A percentile compares a stretch with the other conserved stretches of the same genome.
Conservation (phyloP, 2,888 invertebrate genomes). For the Coecobrya sp. region DNA sequence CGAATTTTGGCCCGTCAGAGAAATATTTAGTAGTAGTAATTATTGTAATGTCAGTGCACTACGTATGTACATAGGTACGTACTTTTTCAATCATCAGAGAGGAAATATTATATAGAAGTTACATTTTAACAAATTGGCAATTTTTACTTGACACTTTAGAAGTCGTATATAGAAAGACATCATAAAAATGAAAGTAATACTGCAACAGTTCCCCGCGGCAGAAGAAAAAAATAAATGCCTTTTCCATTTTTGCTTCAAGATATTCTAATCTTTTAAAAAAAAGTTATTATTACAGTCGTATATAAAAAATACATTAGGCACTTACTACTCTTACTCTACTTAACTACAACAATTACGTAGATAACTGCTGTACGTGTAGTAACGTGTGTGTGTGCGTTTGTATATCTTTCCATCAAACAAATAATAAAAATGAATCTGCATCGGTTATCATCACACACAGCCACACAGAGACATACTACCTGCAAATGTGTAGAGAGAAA, state of each 20-base stretch:
- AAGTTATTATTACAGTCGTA: slow-evolving; percentile 4
- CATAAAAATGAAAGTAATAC: not conserved
- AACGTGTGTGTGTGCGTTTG: too few species aligned
- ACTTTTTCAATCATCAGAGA: not conserved
- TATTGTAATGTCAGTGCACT: not conserved
- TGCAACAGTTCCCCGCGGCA: not conserved
- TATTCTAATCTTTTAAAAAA: slow-evolving; percentile 18
- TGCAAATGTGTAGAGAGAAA: not conserved
- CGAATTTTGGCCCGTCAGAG: not conserved
- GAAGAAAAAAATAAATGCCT: too few species aligned
- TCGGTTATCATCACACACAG: slow-evolving; percentile 41
- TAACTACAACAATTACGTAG: slow-evolving; percentile 38
- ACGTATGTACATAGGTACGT: not conserved
- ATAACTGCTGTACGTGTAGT: slow-evolving; percentile 43
- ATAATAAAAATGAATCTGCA: not conserved
- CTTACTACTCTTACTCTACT: slow-evolving; percentile 17
- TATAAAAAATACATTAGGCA: slow-evolving; percentile 31
- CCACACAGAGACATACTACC: not conserved
- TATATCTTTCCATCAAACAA: slow-evolving; percentile 41
- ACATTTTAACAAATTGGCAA: not conserved
- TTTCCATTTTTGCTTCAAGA: slow-evolving; percentile 48
- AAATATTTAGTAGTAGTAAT: not conserved
- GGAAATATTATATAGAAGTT: not conserved
- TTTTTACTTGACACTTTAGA: not conserved
- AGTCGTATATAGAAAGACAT: not conserved